Percentiles rank a stretch among this genome's conserved stretches.
Conservation (phyloP, 2,888 invertebrate genomes). For the Drosophila kokeensis region DNA sequence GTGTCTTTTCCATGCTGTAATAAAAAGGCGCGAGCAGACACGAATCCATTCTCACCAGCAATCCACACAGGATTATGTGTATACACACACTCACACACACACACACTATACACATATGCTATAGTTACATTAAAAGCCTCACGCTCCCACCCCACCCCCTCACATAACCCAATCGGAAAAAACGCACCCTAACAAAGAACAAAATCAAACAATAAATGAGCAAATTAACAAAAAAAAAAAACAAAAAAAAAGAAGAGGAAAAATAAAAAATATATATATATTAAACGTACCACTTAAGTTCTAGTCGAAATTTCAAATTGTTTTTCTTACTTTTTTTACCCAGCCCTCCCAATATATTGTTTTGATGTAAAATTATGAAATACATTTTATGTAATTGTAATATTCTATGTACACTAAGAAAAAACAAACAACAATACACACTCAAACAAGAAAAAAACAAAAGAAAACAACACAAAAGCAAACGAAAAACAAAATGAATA, state of each 20-base stretch:
- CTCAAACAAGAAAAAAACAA: constrained; percentile 34
- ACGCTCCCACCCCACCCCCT: constrained; percentile 1
- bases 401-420: constrained; percentile 74
- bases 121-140: constrained; percentile 34
- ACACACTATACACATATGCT: constrained; percentile 30
- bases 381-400: constrained; percentile 77
- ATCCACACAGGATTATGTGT: constrained; percentile 36
- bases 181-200: constrained; percentile 16
- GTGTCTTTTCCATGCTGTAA: constrained; percentile 18
- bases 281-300: constrained; percentile 77
- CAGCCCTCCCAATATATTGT: constrained; percentile 60
- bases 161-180: background rate
- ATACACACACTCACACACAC: constrained; percentile 11
- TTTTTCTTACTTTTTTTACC: constrained; percentile 49
- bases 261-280: constrained; percentile 20
- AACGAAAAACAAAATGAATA: constrained; percentile 69
- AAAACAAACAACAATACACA: constrained; percentile 40
- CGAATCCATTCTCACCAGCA: constrained; percentile 17
- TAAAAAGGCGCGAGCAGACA: constrained; percentile 26
- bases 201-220: constrained; percentile 20
- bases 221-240: constrained; percentile 16
- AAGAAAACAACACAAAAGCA: constrained; percentile 48
- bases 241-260: constrained; percentile 19
- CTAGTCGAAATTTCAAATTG: constrained; percentile 83
- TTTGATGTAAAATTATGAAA: constrained; percentile 79